A percentile compares a stretch with the other conserved stretches of the same genome.
Conservation (phyloP, 1,140 invertebrate species). For the Calycopis cecrops region DNA sequence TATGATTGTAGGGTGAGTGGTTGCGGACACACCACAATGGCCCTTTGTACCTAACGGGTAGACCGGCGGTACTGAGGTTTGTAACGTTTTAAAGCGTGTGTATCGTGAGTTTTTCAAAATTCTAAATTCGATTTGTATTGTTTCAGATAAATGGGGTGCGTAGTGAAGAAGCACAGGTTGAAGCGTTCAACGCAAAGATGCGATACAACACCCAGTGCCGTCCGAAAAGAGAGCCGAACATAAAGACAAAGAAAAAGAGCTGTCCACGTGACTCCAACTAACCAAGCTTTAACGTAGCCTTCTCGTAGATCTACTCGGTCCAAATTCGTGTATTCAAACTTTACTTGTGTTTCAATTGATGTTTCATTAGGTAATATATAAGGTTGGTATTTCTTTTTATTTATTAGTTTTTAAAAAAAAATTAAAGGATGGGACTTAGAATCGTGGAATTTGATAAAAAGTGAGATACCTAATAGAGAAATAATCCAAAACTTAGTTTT, state of each 20-base stretch:
- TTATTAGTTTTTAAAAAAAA: too few relatives aligned
- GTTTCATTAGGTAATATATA: slow-evolving; percentile 24
- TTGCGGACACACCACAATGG: too few relatives aligned
- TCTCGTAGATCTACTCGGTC: slow-evolving; percentile 25
- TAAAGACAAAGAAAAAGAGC: slow-evolving; percentile 55
- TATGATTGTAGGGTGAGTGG: too few relatives aligned
- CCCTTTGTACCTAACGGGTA: too few relatives aligned
- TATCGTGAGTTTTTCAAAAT: too few relatives aligned
- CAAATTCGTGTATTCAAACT: slow-evolving; percentile 32
- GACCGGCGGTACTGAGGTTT: too few relatives aligned
- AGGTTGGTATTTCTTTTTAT: slow-evolving; percentile 28
- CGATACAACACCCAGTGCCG: slow-evolving; percentile 20
- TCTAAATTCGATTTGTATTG: slow-evolving; percentile 24
- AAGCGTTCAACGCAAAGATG: slow-evolving; percentile 29
- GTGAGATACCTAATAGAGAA: too few relatives aligned
- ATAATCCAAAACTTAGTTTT: too few relatives aligned
- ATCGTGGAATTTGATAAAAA: too few relatives aligned
- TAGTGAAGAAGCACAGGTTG: slow-evolving; percentile 45
- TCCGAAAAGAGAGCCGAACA: slow-evolving; percentile 18
- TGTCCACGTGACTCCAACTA: slow-evolving; percentile 32
- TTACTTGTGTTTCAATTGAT: slow-evolving; percentile 51
- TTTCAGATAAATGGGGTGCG: slow-evolving; percentile 62
- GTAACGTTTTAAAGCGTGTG: too few relatives aligned
- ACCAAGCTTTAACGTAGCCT: slow-evolving; percentile 37
- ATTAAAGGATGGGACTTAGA: too few relatives aligned